Evolutionary conservation across 2,797 vertebrate genomes (phyloP).

Genomic region (Cephalopachus bancanus): DNA sequence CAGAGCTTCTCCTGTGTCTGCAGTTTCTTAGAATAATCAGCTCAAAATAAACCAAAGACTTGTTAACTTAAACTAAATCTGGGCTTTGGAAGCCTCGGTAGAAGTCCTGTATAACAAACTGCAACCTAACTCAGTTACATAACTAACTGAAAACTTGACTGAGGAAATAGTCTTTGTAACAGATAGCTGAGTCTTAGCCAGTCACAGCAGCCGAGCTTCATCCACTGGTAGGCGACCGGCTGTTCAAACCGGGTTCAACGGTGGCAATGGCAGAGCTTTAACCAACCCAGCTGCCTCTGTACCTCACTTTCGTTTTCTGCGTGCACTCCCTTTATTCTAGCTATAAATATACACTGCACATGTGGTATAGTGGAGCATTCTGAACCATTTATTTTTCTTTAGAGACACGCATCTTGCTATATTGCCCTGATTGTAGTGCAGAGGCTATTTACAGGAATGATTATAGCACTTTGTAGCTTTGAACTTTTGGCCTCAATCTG

Average conservation of each 20-base stretch:
- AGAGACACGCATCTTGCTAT: background rate
- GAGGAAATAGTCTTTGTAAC: background rate
- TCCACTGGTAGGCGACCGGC: background rate
- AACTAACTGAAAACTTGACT: background rate
- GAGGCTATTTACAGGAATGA: background rate
- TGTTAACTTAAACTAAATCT: background rate
- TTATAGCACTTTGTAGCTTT: background rate
- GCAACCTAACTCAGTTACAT: background rate
- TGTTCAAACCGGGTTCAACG: background rate
- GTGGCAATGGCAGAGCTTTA: background rate
- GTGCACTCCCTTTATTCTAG: background rate
- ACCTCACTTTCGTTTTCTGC: background rate
- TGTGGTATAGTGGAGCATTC: background rate
- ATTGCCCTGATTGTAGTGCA: background rate
- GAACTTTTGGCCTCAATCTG: background rate
- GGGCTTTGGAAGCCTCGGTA: background rate
- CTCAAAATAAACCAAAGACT: background rate
- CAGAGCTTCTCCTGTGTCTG: background rate
- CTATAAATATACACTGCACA: no score
- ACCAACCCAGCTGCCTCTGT: background rate
- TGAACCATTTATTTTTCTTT: background rate
- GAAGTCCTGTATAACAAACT: background rate
- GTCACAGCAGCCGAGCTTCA: background rate
- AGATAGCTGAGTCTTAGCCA: background rate
- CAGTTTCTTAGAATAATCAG: background rate